Percentiles rank a stretch among this genome's conserved stretches.
phyloP scores from a whole-genome alignment of 2,113 vertebrate species.

The Ceyx margarethae region DNA sequence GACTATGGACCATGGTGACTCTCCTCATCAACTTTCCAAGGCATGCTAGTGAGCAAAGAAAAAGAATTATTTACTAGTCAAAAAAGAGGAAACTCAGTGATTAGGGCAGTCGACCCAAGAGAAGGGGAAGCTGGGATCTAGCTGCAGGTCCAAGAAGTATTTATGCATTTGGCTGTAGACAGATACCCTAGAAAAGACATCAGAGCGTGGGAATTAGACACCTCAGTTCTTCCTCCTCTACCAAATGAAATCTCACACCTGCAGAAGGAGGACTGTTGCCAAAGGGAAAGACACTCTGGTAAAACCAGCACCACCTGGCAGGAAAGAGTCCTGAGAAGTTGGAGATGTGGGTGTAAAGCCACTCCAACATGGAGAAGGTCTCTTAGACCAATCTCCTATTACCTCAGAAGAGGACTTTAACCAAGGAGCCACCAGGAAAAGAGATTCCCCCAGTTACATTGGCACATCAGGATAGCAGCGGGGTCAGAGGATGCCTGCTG shows the following conservation, averaged over 20 bases:
- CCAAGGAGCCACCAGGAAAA: background rate
- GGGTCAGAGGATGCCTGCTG: background rate
- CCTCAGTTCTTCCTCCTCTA: background rate
- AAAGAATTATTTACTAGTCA: background rate
- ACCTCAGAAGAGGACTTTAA: background rate
- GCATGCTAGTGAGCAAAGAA: background rate
- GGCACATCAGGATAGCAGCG: fast-evolving
- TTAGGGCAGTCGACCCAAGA: background rate
- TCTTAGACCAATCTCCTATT: background rate
- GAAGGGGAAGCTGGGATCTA: background rate
- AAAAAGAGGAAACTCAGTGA: background rate
- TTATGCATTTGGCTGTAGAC: background rate
- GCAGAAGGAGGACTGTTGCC: background rate
- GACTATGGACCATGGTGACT: fast-evolving
- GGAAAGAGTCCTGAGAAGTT: background rate
- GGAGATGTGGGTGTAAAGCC: background rate
- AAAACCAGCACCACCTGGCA: background rate
- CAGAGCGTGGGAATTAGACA: background rate
- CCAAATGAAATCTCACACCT: background rate
- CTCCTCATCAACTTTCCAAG: background rate
- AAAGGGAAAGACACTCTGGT: background rate
- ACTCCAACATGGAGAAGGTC: background rate
- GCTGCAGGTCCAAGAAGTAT: background rate
- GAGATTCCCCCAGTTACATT: fast-evolving
- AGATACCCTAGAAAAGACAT: background rate